Conservation (phyloP, 1,140 invertebrate species). For the Orchestia grillus region DNA sequence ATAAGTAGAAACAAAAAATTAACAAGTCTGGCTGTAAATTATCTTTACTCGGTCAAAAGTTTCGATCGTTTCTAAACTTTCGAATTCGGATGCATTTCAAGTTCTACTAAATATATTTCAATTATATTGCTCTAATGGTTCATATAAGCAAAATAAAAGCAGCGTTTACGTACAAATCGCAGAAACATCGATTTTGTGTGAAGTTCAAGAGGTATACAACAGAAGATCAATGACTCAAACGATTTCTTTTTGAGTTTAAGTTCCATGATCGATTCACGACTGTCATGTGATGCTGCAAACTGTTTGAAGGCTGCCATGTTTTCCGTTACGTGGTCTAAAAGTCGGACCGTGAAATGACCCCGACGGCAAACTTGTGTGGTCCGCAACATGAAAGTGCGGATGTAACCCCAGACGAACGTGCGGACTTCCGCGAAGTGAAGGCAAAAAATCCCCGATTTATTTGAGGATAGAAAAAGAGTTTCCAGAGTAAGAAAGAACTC, state of each 20-base stretch:
- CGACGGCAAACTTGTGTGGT: slow-evolving; percentile 10
- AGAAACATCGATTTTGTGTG: not conserved
- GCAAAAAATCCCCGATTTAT: not conserved
- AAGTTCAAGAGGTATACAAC: not conserved
- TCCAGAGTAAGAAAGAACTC: not conserved
- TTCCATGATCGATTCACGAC: not conserved
- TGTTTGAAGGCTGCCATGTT: not conserved
- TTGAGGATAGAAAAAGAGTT: not conserved
- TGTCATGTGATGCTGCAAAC: not conserved
- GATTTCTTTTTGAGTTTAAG: not conserved
- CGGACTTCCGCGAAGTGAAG: slow-evolving; percentile 8
- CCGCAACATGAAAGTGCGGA: not conserved
- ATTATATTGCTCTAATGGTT: not conserved
- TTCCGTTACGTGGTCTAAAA: not conserved
- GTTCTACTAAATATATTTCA: not conserved
- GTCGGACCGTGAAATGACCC: not conserved
- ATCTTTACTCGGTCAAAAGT: too few species aligned
- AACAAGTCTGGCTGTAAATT: not conserved
- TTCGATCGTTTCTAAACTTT: not conserved
- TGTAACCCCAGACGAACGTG: not conserved
- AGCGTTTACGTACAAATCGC: not conserved
- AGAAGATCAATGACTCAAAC: not conserved
- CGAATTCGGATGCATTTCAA: not conserved
- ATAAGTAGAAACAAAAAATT: not conserved
- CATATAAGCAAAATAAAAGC: not conserved